Base-by-base conservation (phyloP, 2,797 vertebrate genomes). In the Cyclura pinguis region DNA sequence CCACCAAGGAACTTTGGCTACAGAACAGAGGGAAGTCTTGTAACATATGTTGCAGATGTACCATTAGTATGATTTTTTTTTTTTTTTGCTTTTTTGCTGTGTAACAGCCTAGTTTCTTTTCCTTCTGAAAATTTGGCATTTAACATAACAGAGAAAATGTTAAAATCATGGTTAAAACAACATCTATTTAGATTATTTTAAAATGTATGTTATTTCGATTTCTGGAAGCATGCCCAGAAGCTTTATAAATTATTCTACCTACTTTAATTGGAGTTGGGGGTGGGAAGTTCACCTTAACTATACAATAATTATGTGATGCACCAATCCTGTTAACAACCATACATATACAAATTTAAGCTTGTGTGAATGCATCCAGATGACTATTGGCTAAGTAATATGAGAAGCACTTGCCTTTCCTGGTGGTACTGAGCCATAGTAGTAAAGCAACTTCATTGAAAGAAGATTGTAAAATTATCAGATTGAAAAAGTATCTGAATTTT, bases 1-100 rank as follows among this genome's bases (percentile, higher is more conserved):
- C 96, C 96, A 97, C 93, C 95, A 96, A 96, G 95, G 97, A 96
- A 95, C 96, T 97, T 93, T 93, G 96, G 97, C 96, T 97, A 93
- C 95, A 97, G 95, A 91, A 91, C 16, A 95, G 88, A 94, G 67
- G 96, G 89, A 96, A 97, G 94, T 94, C 97, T 95, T 93, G 95
- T 96, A 96, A 94, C 96, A 94, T 94, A 95, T 95, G 96, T 97
- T 96, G 86, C 35, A 76, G 83, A 77, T 87, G 80, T 91, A 13
- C 9, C 84, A 24, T 87, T 92, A 74, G 35, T 86, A 91, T 88
- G 2, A 62, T 80, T 89, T 92, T 94, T 42, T 47, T 27, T 18
- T 80, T 92, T 47, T 62, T 62, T 62, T 62, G 16, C 18, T 62
- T 62, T 62, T 62, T 62, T 16, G 27, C 91, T 62, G 80, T 90